A percentile compares a stretch with the other conserved stretches of the same genome.
Evolutionary conservation across 1,140 invertebrate species (phyloP).

Genomic region (Neodiprion lecontei): DNA sequence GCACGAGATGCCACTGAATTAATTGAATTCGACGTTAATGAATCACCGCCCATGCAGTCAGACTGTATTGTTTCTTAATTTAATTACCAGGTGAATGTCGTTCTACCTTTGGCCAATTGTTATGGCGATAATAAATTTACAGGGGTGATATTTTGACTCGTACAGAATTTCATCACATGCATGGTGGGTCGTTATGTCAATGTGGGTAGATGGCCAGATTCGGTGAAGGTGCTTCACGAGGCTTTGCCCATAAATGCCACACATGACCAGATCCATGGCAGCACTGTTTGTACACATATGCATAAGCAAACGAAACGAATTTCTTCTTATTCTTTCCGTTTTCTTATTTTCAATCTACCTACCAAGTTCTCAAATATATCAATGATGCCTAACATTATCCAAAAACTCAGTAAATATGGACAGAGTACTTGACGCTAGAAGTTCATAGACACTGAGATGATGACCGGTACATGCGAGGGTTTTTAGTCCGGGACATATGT

Average conservation of each 20-base stretch:
- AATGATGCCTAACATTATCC: constrained; percentile 33
- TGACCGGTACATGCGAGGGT: background rate
- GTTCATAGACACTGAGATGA: background rate
- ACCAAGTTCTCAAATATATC: constrained; percentile 43
- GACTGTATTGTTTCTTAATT: too few relatives aligned
- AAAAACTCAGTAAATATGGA: constrained; percentile 46
- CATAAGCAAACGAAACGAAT: constrained; percentile 21
- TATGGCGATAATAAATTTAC: too few relatives aligned
- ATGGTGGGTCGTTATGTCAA: too few relatives aligned
- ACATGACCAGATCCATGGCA: background rate
- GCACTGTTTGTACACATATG: constrained; percentile 37
- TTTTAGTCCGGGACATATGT: background rate
- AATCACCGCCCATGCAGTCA: background rate
- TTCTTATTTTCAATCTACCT: constrained; percentile 1
- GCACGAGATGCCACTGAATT: background rate
- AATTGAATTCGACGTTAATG: background rate
- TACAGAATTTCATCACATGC: too few relatives aligned
- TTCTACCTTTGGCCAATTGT: too few relatives aligned
- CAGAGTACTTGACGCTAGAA: constrained; percentile 39
- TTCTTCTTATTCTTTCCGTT: constrained; percentile 19
- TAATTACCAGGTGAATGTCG: too few relatives aligned
- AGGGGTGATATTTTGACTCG: too few relatives aligned
- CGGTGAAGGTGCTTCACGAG: too few relatives aligned
- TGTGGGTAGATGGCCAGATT: too few relatives aligned
- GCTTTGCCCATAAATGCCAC: background rate